phyloP scores from a whole-genome alignment of 2,797 vertebrate genomes.

The Acanthornis magna region DNA sequence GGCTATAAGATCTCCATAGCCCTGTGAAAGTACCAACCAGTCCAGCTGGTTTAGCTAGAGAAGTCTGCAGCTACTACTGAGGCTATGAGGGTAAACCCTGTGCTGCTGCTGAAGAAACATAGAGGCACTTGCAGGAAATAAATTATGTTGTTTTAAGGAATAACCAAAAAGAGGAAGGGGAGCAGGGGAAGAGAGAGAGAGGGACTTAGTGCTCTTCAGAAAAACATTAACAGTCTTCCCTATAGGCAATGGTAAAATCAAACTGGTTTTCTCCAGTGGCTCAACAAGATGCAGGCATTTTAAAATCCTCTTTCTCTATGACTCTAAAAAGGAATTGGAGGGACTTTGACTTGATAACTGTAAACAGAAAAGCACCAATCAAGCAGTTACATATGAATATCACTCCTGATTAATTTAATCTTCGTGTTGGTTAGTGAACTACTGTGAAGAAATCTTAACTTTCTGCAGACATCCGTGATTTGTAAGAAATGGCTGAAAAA shows the following conservation, averaged over 20 bases:
- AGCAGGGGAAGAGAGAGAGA: background rate
- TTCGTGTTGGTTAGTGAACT: background rate
- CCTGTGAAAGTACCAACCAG: background rate
- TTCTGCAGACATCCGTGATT: background rate
- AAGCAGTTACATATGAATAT: background rate
- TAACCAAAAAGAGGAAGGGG: background rate
- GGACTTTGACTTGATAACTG: background rate
- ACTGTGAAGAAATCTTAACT: background rate
- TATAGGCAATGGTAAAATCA: background rate
- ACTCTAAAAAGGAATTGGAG: background rate
- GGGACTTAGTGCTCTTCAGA: background rate
- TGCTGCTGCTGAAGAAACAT: background rate
- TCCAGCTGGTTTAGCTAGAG: background rate
- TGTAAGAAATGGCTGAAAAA: background rate
- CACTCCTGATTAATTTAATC: background rate
- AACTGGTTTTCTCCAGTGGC: background rate
- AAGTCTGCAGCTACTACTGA: background rate
- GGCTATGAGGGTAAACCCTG: background rate
- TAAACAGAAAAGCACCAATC: background rate
- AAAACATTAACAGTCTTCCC: background rate
- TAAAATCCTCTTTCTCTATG: background rate
- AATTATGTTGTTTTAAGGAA: background rate
- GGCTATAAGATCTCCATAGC: background rate
- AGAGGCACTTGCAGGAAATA: background rate
- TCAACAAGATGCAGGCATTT: background rate